phyloP scores from a whole-genome alignment of 2,888 invertebrate genomes.

The Dicranocentrus wangi region DNA sequence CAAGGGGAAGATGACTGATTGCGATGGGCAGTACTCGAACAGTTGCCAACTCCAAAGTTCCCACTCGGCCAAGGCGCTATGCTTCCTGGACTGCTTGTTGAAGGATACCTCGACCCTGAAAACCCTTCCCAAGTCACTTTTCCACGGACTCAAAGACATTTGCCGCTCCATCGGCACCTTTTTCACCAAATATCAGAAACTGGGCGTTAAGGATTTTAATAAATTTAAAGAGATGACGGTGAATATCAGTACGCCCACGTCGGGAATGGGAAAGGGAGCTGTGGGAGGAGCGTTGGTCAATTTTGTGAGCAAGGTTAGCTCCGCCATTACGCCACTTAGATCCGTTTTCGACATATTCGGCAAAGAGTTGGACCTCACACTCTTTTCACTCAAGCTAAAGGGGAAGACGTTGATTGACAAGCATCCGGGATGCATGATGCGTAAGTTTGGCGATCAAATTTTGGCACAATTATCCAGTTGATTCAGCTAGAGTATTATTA shows the following conservation, averaged over 20 bases:
- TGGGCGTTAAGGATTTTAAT: neutral
- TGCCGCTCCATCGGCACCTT: neutral
- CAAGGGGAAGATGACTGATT: too few species aligned
- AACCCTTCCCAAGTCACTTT: too few species aligned
- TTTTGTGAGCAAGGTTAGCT: slow-evolving; percentile 2
- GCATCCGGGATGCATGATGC: slow-evolving; percentile 45
- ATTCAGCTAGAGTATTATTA: too few species aligned
- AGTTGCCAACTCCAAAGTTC: too few species aligned
- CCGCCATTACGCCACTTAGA: neutral
- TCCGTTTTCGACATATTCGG: slow-evolving; percentile 10
- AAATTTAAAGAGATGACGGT: neutral
- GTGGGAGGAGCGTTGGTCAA: neutral
- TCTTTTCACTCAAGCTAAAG: neutral
- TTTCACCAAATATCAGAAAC: neutral
- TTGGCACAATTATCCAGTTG: too few species aligned
- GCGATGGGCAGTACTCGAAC: too few species aligned
- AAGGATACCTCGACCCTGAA: too few species aligned
- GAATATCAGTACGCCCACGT: neutral
- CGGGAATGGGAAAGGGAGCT: neutral
- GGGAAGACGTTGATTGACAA: slow-evolving; percentile 7
- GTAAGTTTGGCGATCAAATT: slow-evolving; percentile 13
- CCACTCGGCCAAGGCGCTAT: too few species aligned
- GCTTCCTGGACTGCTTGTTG: too few species aligned
- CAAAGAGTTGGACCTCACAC: neutral
- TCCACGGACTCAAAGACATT: too few species aligned